Evolutionary conservation across 2,888 invertebrate species (phyloP).

Genomic region (Meloe dianella): DNA sequence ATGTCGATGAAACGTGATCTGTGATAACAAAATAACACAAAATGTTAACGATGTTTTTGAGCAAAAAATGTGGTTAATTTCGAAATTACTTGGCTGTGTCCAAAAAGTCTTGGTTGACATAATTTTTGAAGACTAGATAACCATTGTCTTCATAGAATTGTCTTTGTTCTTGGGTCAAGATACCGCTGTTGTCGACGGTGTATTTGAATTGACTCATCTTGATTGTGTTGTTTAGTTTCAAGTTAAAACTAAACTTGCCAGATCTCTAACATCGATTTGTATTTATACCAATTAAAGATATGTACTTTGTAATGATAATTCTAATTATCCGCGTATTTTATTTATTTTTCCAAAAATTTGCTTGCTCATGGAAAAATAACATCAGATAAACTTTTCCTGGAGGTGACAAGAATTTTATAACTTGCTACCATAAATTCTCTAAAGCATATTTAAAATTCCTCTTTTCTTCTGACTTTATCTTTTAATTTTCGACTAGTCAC

Average conservation of each 20-base stretch:
- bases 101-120: slow-evolving; percentile 69
- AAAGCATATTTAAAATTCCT: too few species aligned
- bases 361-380: not conserved
- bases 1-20: slow-evolving; percentile 76
- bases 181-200: slow-evolving; percentile 7
- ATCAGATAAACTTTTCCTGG: not conserved
- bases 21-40: not conserved
- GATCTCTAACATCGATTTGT: not conserved
- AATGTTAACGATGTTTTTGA: not conserved
- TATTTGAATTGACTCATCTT: not conserved
- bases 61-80: not conserved
- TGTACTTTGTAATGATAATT: not conserved
- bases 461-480: too few species aligned
- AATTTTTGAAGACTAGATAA: slow-evolving; percentile 73
- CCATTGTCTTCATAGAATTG: slow-evolving; percentile 83
- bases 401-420: too few species aligned
- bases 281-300: not conserved
- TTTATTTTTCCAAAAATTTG: not conserved
- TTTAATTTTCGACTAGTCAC: too few species aligned
- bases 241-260: not conserved
- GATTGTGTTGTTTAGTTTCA: not conserved
- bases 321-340: not conserved
- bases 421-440: too few species aligned
- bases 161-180: slow-evolving; percentile 62
- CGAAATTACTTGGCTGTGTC: not conserved